Conservation (phyloP, 1,140 invertebrate species). For the Drosophila takahashii region DNA sequence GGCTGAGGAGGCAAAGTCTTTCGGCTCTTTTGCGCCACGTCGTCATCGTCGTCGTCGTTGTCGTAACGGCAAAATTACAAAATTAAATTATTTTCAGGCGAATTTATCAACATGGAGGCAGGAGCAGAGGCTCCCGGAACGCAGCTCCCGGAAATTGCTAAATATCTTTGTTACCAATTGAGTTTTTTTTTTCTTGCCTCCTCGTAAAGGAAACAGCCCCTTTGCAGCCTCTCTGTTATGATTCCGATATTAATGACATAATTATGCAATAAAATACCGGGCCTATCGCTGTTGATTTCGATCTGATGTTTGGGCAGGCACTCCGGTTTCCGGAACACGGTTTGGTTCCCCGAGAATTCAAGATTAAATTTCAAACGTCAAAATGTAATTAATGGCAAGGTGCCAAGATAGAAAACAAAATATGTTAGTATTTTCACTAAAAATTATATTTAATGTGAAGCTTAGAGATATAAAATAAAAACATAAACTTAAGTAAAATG, state of each 20-base stretch:
- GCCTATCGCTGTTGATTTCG: conserved; percentile 38
- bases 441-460: too few species aligned
- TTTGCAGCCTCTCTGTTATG: conserved; percentile 43
- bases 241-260: conserved; percentile 74
- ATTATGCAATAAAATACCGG: conserved; percentile 67
- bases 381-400: neutral
- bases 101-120: conserved; percentile 64
- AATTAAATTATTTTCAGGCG: conserved; percentile 75
- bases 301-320: conserved; percentile 26
- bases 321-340: neutral
- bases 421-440: too few species aligned
- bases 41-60: conserved; percentile 34
- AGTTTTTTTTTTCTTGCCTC: conserved; percentile 38
- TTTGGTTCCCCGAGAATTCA: neutral
- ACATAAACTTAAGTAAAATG: neutral
- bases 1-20: conserved; percentile 57
- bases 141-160: conserved; percentile 70
- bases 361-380: conserved; percentile 17
- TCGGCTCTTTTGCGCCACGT: conserved; percentile 7
- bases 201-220: neutral
- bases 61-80: conserved; percentile 56
- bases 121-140: conserved; percentile 18
- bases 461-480: neutral
- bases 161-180: conserved; percentile 77
- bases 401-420: neutral